These are phyloP conservation scores for Troglohyphantes excavatus DNA, from an alignment of 2,888 invertebrate species.

Conservation along the genomic window DNA sequence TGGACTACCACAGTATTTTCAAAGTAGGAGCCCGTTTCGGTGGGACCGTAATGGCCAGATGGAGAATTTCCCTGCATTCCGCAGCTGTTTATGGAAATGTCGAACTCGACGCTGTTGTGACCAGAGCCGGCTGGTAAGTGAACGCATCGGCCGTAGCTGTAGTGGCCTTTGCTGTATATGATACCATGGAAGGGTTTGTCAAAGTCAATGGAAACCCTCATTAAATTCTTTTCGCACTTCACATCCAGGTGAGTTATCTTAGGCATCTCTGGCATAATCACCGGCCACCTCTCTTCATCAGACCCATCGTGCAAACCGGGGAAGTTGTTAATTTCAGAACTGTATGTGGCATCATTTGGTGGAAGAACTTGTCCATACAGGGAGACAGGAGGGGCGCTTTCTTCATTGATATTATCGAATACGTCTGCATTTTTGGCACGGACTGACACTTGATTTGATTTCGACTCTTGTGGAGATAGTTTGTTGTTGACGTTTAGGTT, in stretches of 20 bases:
- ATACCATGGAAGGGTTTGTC: slow-evolving; percentile 97
- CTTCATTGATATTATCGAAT: slow-evolving; percentile 59
- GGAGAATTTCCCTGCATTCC: slow-evolving; percentile 96
- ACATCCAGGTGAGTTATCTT: slow-evolving; percentile 95
- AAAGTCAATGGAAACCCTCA: slow-evolving; percentile 95
- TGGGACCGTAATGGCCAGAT: slow-evolving; percentile 92
- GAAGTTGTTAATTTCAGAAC: slow-evolving; percentile 75
- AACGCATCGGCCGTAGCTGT: slow-evolving; percentile 95
- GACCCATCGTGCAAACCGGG: slow-evolving; percentile 67
- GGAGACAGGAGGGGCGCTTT: slow-evolving; percentile 54
- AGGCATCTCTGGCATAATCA: slow-evolving; percentile 93
- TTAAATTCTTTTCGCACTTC: slow-evolving; percentile 95
- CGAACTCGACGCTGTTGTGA: slow-evolving; percentile 92
- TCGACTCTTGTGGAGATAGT: slow-evolving; percentile 56
- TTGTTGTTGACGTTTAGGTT: slow-evolving; percentile 55
- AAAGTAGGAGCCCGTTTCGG: slow-evolving; percentile 95
- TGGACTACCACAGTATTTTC: slow-evolving; percentile 97
- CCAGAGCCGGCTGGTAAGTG: slow-evolving; percentile 94
- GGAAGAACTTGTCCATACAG: slow-evolving; percentile 73
- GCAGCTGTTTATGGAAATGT: slow-evolving; percentile 94
- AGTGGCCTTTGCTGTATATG: slow-evolving; percentile 95
- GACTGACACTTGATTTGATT: not conserved
- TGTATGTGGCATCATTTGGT: slow-evolving; percentile 72
- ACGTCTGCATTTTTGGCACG: slow-evolving; percentile 33
- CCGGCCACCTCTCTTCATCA: slow-evolving; percentile 89